These are phyloP conservation scores for Psittacula cyanocephala DNA, from an alignment of 2,113 vertebrate genomes.

Conservation along the genomic window DNA sequence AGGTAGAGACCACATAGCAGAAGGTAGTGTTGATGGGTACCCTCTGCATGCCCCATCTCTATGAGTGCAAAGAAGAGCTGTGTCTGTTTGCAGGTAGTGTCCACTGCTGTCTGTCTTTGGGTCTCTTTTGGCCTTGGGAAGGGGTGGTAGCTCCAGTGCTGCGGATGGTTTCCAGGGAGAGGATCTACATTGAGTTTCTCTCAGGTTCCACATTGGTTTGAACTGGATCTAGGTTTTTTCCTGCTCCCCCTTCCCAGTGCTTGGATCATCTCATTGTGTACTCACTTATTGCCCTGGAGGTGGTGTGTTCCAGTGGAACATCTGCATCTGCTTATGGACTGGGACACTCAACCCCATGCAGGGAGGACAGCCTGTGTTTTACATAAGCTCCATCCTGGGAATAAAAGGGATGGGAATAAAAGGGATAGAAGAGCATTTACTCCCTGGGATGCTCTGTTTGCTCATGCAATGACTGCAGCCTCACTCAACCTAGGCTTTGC, in stretches of 20 bases:
- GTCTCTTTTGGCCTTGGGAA: not conserved
- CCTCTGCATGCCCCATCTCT: not conserved
- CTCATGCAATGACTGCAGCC: not conserved
- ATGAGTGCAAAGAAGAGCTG: not conserved
- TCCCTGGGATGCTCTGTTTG: not conserved
- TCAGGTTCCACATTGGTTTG: not conserved
- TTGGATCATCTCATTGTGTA: accelerated
- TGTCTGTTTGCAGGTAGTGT: not conserved
- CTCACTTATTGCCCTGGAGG: not conserved
- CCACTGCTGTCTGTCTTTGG: not conserved
- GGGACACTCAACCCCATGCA: not conserved
- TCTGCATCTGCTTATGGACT: not conserved
- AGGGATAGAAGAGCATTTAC: not conserved
- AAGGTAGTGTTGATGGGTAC: not conserved
- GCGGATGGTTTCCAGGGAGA: not conserved
- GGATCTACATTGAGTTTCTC: not conserved
- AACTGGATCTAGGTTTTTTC: not conserved
- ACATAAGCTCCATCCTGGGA: not conserved
- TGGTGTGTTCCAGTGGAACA: not conserved
- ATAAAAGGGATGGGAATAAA: not conserved
- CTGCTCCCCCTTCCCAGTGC: not conserved
- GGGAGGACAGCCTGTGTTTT: not conserved
- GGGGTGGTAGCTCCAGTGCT: not conserved
- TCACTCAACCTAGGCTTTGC: not conserved
- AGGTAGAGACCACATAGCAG: not conserved